Evolutionary conservation across 2,888 invertebrate genomes (phyloP), one percentile per base, ranked within the genome.

Genomic region (Nephrocerus scutellatus): DNA sequence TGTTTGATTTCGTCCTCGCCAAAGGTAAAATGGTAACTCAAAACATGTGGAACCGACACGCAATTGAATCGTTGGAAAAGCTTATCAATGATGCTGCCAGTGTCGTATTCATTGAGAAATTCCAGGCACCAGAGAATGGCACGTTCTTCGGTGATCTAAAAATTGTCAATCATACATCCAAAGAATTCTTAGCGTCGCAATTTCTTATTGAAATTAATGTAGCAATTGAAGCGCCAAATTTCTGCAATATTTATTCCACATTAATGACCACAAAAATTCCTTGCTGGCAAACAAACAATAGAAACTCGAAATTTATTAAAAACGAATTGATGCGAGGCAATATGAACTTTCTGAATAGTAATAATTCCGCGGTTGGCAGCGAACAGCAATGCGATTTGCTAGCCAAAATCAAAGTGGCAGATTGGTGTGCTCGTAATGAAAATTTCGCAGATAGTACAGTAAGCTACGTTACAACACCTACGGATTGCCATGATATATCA

Each of bases 1-100:
- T 55, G n/a, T 56, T 51, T 30, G 53, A 55, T 39, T 51, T 54
- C 13, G 43, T 49, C n/a, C n/a, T n/a, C n/a, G n/a, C n/a, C n/a
- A n/a, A n/a, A n/a, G n/a, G n/a, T n/a, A n/a, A n/a, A n/a, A 40
- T 52, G 26, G 36, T 39, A 3, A 30, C 19, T 7, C 48, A 52
- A 25, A 43, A 47, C 8, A 36, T 46, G 1, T 56, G 56, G 56
- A 31, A 48, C 8, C 47, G 52, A 16, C 51, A 48, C 13, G 44
- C 53, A 1, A 51, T 52, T 23, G 52, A 54, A 10, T 25, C 46
- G 29, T n/a, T 56, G 4, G 55, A 54, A 15, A 54, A 53, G 23
- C 25, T 55, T 1, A 25, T 54, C 5, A 44, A 39, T 13, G 54
- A 56, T 28, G 53, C 54, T 1, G 49, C 47, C 6, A 53, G 53